These are phyloP conservation scores for Hyles euphorbiae DNA, from an alignment of 1,140 invertebrate species.

Conservation along the genomic window DNA sequence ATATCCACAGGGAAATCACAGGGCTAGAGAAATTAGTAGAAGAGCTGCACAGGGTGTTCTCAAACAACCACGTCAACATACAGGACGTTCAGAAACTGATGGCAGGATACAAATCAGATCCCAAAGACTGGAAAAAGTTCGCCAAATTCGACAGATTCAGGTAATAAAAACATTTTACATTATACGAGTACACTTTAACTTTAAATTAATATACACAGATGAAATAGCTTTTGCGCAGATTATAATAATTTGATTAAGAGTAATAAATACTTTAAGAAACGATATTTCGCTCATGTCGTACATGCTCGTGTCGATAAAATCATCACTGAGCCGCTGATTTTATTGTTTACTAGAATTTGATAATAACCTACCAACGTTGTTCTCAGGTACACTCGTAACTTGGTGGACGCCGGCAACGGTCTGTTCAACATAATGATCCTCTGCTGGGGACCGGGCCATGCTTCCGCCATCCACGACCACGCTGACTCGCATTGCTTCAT, in stretches of 20 bases:
- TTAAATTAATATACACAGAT: no score
- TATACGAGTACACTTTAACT: no score
- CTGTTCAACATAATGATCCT: constrained; percentile 98
- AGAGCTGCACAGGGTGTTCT: constrained; percentile 85
- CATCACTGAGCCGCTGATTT: no score
- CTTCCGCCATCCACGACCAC: constrained; percentile 97
- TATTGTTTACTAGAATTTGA: no score
- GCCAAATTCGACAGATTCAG: constrained; percentile 96
- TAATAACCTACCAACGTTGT: neutral
- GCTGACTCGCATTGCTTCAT: constrained; percentile 98
- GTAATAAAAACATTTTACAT: constrained; percentile 70
- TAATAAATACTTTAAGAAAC: no score
- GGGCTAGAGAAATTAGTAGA: constrained; percentile 83
- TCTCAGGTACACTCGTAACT: constrained; percentile 92
- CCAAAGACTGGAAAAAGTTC: constrained; percentile 94
- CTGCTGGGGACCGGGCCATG: constrained; percentile 97
- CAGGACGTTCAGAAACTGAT: constrained; percentile 92
- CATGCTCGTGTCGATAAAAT: no score
- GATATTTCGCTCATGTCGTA: no score
- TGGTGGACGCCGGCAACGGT: constrained; percentile 96
- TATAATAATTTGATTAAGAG: no score
- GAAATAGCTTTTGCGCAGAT: no score
- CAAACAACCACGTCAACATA: constrained; percentile 87
- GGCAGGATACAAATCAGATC: constrained; percentile 90
- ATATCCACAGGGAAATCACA: constrained; percentile 46